A percentile compares a stretch with the other conserved stretches of the same genome.
Conservation (phyloP, 2,888 invertebrate genomes). For the Eilema sororculum region DNA sequence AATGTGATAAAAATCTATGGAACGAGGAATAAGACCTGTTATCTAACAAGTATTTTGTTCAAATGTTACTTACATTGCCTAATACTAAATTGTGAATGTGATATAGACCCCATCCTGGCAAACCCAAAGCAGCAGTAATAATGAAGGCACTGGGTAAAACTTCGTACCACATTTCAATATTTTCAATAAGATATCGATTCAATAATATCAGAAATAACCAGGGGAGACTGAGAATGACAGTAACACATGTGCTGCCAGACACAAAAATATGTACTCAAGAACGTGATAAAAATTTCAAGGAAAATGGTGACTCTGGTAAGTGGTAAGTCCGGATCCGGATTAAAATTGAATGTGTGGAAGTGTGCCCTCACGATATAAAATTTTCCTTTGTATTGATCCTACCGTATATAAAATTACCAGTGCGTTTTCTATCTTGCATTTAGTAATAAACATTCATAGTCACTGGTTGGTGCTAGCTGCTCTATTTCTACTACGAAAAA, state of each 20-base stretch:
- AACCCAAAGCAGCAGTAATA: conserved; percentile 86
- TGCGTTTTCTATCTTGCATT: too few species aligned
- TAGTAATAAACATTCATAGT: too few species aligned
- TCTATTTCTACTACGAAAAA: too few species aligned
- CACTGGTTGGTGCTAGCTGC: too few species aligned
- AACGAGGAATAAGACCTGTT: conserved; percentile 54
- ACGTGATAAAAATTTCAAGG: background rate
- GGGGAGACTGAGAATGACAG: conserved; percentile 55
- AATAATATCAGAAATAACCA: conserved; percentile 48
- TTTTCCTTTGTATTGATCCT: too few species aligned
- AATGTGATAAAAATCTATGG: conserved; percentile 17
- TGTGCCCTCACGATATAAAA: too few species aligned
- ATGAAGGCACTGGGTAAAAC: conserved; percentile 89
- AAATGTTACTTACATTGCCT: conserved; percentile 88
- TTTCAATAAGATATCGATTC: conserved; percentile 63
- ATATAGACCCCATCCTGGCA: conserved; percentile 89
- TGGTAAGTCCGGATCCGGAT: background rate
- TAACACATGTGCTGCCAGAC: conserved; percentile 59
- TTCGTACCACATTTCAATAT: conserved; percentile 90
- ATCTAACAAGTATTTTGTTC: conserved; percentile 73
- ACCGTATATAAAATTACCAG: too few species aligned
- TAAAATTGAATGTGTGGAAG: too few species aligned
- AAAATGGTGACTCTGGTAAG: background rate
- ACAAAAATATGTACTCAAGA: background rate
- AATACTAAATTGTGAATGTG: conserved; percentile 87